These are phyloP conservation scores for Bemisia tabaci DNA, from an alignment of 1,140 invertebrate species.

Conservation along the genomic window DNA sequence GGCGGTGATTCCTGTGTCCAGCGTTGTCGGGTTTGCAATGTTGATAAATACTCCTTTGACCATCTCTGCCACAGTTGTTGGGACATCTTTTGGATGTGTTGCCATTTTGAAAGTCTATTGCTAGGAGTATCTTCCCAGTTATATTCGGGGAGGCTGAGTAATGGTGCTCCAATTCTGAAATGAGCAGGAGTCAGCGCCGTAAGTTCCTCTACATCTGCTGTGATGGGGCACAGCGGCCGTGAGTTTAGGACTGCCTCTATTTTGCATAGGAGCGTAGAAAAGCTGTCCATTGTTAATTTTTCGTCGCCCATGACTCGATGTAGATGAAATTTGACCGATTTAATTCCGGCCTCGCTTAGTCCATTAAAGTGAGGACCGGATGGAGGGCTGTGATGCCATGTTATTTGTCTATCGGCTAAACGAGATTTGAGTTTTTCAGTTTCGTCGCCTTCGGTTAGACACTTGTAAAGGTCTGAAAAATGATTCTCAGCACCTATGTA, in stretches of 20 bases:
- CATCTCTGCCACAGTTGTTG: conserved; percentile 24
- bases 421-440: neutral
- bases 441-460: neutral
- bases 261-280: conserved; percentile 15
- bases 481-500: conserved; percentile 24
- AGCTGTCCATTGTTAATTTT: conserved; percentile 16
- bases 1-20: conserved; percentile 12
- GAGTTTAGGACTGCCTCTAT: conserved; percentile 28
- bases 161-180: conserved; percentile 20
- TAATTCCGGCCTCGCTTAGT: conserved; percentile 25
- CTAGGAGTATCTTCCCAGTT: conserved; percentile 6
- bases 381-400: conserved; percentile 21
- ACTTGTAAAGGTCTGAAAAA: neutral
- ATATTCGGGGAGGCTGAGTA: conserved; percentile 9
- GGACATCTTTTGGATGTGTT: conserved; percentile 16
- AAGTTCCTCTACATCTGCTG: conserved; percentile 23
- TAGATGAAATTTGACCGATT: conserved; percentile 23
- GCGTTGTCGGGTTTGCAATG: conserved; percentile 23
- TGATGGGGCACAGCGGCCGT: conserved; percentile 28
- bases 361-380: conserved; percentile 23
- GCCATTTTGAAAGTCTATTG: conserved; percentile 17
- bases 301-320: conserved; percentile 13
- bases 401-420: neutral
- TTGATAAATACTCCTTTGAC: conserved; percentile 20
- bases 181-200: conserved; percentile 24